Evolutionary conservation across 2,113 vertebrate genomes (phyloP).

Genomic region (Zosterops borbonicus): DNA sequence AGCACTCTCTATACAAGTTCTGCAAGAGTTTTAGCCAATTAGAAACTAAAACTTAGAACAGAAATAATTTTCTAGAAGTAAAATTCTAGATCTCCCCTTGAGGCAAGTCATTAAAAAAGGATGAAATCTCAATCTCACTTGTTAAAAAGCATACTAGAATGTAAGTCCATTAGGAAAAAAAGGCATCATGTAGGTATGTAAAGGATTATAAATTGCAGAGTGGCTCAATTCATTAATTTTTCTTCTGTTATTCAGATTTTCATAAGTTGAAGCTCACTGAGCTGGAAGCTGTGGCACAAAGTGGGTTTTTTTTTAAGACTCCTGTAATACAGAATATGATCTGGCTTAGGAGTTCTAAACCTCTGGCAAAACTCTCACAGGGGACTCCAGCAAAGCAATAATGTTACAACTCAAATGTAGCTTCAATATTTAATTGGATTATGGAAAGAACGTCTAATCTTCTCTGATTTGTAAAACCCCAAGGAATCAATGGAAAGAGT

Average conservation of each 20-base stretch:
- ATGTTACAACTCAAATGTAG: not conserved
- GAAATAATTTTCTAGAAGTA: not conserved
- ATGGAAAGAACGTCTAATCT: not conserved
- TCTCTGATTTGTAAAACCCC: not conserved
- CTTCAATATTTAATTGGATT: not conserved
- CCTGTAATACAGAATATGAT: not conserved
- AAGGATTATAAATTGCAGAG: not conserved
- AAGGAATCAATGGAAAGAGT: not conserved
- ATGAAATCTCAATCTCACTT: not conserved
- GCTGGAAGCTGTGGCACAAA: not conserved
- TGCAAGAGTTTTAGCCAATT: not conserved
- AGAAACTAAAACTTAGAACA: not conserved
- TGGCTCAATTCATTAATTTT: not conserved
- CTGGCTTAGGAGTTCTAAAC: not conserved
- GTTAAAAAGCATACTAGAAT: not conserved
- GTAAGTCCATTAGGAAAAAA: not conserved
- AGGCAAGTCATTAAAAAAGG: not conserved
- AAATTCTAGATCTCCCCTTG: not conserved
- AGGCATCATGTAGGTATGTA: not conserved
- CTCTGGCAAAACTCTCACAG: not conserved
- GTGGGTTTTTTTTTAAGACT: not conserved
- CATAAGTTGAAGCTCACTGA: not conserved
- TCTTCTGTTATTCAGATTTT: not conserved
- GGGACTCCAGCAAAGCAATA: not conserved
- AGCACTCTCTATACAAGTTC: not conserved